Percentiles rank a stretch among this genome's conserved stretches.
These are phyloP conservation scores for Takifugu bimaculatus DNA, from an alignment of 2,113 vertebrate genomes.

Conservation along the genomic window DNA sequence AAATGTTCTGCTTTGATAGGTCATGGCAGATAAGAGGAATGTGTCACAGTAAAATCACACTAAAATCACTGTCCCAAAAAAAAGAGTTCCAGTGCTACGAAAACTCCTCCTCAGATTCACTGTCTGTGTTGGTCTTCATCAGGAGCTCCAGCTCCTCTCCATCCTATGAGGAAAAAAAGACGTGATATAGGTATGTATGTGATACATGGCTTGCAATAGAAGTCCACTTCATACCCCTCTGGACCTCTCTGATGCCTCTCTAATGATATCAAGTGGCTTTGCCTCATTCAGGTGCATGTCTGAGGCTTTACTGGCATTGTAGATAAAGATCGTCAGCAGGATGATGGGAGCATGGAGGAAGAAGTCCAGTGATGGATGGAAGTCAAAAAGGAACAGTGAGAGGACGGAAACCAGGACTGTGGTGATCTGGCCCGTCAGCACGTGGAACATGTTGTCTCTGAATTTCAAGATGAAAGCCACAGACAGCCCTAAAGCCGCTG, in stretches of 20 bases:
- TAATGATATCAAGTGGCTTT: conserved; percentile 80
- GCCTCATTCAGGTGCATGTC: conserved; percentile 79
- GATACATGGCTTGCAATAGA: background rate
- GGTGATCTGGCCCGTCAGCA: conserved; percentile 91
- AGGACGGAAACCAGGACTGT: conserved; percentile 88
- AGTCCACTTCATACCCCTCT: conserved; percentile 82
- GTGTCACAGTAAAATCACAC: too few relatives aligned
- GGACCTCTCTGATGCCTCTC: conserved; percentile 84
- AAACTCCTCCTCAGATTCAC: conserved; percentile 88
- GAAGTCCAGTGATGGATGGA: conserved; percentile 89
- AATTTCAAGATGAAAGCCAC: conserved; percentile 98
- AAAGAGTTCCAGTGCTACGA: conserved; percentile 43
- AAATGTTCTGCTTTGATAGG: too few relatives aligned
- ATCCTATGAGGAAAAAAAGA: conserved; percentile 74
- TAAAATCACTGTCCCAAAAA: background rate
- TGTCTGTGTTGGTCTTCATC: conserved; percentile 83
- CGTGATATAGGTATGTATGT: background rate
- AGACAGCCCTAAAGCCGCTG: conserved; percentile 86
- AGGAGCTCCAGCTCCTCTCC: conserved; percentile 92
- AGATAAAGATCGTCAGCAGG: conserved; percentile 94
- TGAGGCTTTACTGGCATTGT: conserved; percentile 80
- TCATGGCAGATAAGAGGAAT: too few relatives aligned
- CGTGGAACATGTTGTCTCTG: conserved; percentile 98
- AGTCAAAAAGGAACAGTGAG: conserved; percentile 89
- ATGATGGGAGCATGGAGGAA: conserved; percentile 92